Conservation (phyloP, 2,888 invertebrate species). For the Polyommatus iphigenia region DNA sequence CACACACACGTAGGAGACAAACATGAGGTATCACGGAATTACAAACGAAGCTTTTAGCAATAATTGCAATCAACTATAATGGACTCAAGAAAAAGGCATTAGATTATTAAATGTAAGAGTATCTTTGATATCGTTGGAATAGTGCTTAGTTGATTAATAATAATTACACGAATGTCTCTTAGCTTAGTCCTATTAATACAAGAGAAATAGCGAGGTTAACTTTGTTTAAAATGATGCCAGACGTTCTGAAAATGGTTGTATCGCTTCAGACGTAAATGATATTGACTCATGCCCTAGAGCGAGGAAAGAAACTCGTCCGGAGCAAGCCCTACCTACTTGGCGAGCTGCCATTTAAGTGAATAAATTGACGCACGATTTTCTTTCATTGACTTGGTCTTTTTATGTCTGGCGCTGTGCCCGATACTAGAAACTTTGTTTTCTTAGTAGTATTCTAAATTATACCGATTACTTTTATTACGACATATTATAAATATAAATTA, state of each 20-base stretch:
- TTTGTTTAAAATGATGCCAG: not conserved
- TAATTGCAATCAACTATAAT: slow-evolving; percentile 1
- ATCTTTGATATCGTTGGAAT: not conserved
- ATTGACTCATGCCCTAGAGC: not conserved
- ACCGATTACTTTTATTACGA: not conserved
- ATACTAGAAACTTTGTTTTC: slow-evolving; percentile 13
- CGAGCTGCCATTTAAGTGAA: slow-evolving; percentile 15
- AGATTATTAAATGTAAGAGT: not conserved
- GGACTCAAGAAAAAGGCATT: slow-evolving; percentile 1
- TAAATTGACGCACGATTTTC: not conserved
- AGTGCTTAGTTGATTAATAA: not conserved
- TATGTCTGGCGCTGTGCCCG: slow-evolving; percentile 5
- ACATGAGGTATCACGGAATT: not conserved
- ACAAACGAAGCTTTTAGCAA: not conserved
- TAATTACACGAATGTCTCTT: not conserved
- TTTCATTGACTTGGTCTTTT: slow-evolving; percentile 16
- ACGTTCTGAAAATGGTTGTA: not conserved
- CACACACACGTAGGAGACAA: not conserved
- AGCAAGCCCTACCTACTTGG: slow-evolving; percentile 15
- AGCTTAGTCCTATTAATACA: not conserved
- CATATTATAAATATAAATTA: too few species aligned
- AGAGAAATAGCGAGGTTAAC: not conserved
- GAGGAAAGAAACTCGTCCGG: not conserved
- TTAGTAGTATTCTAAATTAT: slow-evolving; percentile 8
- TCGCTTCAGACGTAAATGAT: not conserved